phyloP scores from a whole-genome alignment of 2,888 invertebrate species.

The Desoria tigrina region DNA sequence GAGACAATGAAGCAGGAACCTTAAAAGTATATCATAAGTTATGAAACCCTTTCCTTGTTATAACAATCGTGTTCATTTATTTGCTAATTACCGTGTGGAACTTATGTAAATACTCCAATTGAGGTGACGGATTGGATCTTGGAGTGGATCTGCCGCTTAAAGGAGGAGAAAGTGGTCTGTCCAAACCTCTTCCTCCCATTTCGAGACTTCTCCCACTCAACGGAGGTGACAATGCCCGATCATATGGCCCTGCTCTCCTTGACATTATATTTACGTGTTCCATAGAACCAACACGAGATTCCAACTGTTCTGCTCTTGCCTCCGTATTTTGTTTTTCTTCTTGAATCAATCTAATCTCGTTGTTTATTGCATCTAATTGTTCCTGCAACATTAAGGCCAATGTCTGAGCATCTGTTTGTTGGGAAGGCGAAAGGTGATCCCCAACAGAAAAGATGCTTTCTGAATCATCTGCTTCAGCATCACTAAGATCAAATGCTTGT shows the following conservation, averaged over 20 bases:
- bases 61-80: not conserved
- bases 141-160: slow-evolving; percentile 88
- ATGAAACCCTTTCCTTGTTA: too few relatives aligned
- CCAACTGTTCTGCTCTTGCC: slow-evolving; percentile 94
- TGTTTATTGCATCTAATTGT: slow-evolving; percentile 98
- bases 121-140: slow-evolving; percentile 74
- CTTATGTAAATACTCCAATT: slow-evolving; percentile 83
- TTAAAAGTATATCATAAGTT: slow-evolving; percentile 14
- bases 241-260: slow-evolving; percentile 56
- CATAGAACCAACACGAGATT: slow-evolving; percentile 86
- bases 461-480: slow-evolving; percentile 67
- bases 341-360: slow-evolving; percentile 87
- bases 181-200: slow-evolving; percentile 52
- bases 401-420: slow-evolving; percentile 89
- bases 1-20: slow-evolving; percentile 53
- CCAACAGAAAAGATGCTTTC: slow-evolving; percentile 82
- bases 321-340: slow-evolving; percentile 97
- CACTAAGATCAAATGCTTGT: slow-evolving; percentile 84
- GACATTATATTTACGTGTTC: slow-evolving; percentile 87
- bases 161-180: slow-evolving; percentile 72
- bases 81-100: slow-evolving; percentile 88
- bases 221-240: slow-evolving; percentile 54
- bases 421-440: slow-evolving; percentile 67
- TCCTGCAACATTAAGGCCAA: slow-evolving; percentile 98
- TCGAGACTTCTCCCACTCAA: slow-evolving; percentile 67